Evolutionary conservation across 1,140 invertebrate genomes (phyloP).

Genomic region (Brachionus koreanus): DNA sequence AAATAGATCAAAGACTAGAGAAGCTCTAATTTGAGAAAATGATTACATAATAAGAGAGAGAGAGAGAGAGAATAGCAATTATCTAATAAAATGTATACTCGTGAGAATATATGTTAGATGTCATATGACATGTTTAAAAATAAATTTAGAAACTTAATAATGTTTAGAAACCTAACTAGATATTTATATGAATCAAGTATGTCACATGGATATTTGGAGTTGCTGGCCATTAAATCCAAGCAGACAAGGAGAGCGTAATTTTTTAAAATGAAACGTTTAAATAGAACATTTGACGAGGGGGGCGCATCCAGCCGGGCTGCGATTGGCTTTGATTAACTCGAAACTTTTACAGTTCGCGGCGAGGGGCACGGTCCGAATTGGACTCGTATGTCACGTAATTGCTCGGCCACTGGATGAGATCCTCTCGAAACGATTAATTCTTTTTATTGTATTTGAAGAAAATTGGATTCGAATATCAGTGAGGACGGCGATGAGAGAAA

Average conservation of each 20-base stretch:
- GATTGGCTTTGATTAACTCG: not conserved
- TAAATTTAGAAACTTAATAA: too few relatives aligned
- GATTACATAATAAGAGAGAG: too few relatives aligned
- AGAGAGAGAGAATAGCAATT: not conserved
- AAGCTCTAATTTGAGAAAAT: too few relatives aligned
- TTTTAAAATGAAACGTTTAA: not conserved
- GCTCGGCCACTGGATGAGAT: not conserved
- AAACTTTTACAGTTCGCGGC: not conserved
- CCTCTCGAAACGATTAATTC: not conserved
- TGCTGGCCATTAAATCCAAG: not conserved
- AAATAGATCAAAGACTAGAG: too few relatives aligned
- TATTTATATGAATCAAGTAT: not conserved
- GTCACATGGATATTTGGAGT: not conserved
- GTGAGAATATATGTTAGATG: not conserved
- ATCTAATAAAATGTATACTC: not conserved
- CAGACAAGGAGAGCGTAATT: not conserved
- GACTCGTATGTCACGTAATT: constrained; percentile 5
- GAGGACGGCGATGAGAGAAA: not conserved
- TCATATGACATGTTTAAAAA: not conserved
- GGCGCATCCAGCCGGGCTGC: not conserved
- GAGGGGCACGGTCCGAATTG: not conserved
- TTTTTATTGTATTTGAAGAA: not conserved
- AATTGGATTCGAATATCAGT: not conserved
- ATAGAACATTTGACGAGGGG: not conserved
- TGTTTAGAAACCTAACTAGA: not conserved